Evolutionary conservation across 2,113 vertebrate species (phyloP), one percentile per base, ranked within the genome.

Genomic region (Thamnophis sirtalis): DNA sequence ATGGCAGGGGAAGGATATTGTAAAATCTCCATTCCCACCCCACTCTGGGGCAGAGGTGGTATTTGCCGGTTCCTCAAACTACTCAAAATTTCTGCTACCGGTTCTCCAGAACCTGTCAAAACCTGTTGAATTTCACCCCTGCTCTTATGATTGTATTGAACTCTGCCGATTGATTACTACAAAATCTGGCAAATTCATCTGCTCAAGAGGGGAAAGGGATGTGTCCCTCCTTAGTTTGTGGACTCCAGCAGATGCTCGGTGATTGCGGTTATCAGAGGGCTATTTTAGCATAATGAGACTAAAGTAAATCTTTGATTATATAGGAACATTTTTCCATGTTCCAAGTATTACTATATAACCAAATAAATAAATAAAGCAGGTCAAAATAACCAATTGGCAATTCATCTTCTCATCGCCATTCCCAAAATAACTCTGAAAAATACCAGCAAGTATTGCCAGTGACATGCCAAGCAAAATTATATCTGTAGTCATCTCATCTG

Each of bases 381-480:
- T 54, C 43, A 38, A 33, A 90, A 85, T 28, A 13, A 24, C 43
- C 55, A 89, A 90, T 53, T 58, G 84, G 33, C 48, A 43, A 80
- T 80, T 73, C 19, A 56, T 87, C 33, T 73, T 90, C 38, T 87
- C 84, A 87, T 73, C 43, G 5, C 28, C 85, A 80, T 86, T 48
- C 38, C 38, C 85, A 92, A 87, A 92, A 86, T 54, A 90, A 90
- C 56, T 87, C 28, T 38, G n/a, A 80, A 90, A 87, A 51, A 80
- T 58, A 84, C 89, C 56, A 86, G 63, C 53, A 38, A 55, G 38
- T 28, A 56, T 33, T 80, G 60, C 51, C 63, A 93, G 22, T 55
- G 53, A 53, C 51, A 88, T 26, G 84, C 85, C 53, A 87, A 93
- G 89, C 63, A 87, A 90, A 93, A 93, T 87, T 58, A 87, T 56